These are phyloP conservation scores for Ennomos erosarius DNA, from an alignment of 2,888 invertebrate species.

Conservation along the genomic window DNA sequence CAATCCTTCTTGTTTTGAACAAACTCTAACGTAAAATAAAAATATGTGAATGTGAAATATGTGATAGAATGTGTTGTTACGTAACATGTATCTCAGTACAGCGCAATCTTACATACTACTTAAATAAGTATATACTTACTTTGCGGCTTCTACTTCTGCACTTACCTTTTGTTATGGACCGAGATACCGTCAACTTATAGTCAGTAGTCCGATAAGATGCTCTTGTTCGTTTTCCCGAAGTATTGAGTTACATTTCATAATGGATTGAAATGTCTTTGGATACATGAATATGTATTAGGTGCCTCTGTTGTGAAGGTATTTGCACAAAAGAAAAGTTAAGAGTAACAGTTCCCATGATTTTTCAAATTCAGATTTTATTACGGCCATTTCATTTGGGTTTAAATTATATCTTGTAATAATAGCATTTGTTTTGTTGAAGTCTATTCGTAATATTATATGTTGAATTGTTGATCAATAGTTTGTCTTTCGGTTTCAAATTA, in stretches of 20 bases:
- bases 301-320: slow-evolving; percentile 11
- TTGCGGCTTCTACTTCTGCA: slow-evolving; percentile 32
- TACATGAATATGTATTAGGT: slow-evolving; percentile 30
- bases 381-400: no score
- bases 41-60: no score
- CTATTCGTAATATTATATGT: no score
- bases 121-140: slow-evolving; percentile 6
- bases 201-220: slow-evolving; percentile 20
- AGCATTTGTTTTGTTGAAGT: not conserved
- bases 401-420: not conserved
- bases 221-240: slow-evolving; percentile 24
- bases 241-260: slow-evolving; percentile 36
- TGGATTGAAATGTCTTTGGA: slow-evolving; percentile 32
- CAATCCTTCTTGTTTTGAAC: no score
- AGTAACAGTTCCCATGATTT: no score
- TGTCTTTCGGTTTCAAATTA: no score
- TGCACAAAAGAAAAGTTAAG: slow-evolving; percentile 10
- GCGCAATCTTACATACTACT: slow-evolving; percentile 4
- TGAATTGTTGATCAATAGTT: no score
- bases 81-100: no score
- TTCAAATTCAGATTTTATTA: no score
- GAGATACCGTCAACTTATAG: slow-evolving; percentile 32
- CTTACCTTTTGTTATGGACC: slow-evolving; percentile 44
- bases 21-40: no score
- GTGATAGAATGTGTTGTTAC: no score